A percentile compares a stretch with the other conserved stretches of the same genome.
Conservation (phyloP, 2,888 invertebrate species). For the Cistogaster globosa region DNA sequence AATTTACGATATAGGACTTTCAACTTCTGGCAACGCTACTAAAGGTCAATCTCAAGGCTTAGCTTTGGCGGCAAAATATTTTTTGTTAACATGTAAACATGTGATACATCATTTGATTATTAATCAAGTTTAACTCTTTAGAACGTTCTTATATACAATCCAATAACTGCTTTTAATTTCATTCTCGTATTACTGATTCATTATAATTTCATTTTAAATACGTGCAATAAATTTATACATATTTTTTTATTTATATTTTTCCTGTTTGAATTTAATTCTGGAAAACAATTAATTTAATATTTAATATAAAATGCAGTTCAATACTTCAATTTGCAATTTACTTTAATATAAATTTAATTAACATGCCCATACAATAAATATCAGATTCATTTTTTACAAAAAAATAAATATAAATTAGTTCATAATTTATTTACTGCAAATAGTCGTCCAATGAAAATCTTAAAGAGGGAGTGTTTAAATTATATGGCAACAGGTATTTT, state of each 20-base stretch:
- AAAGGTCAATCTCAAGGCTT: too few species aligned
- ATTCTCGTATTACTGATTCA: neutral
- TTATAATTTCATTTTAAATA: conserved; percentile 30
- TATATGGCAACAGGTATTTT: conserved; percentile 18
- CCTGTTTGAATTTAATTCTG: conserved; percentile 5
- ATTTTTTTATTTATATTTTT: conserved; percentile 26
- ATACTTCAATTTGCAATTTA: neutral
- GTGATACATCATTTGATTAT: too few species aligned
- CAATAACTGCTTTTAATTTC: conserved; percentile 3
- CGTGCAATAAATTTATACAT: conserved; percentile 14
- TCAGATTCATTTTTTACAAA: conserved; percentile 7
- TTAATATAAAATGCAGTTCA: neutral
- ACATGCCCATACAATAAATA: conserved; percentile 4
- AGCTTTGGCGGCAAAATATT: neutral
- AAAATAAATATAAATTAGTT: conserved; percentile 26
- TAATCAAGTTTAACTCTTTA: too few species aligned
- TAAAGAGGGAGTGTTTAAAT: conserved; percentile 18
- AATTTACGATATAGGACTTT: too few species aligned
- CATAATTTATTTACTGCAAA: conserved; percentile 27
- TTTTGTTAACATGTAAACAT: neutral
- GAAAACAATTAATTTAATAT: conserved; percentile 23
- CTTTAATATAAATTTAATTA: conserved; percentile 36
- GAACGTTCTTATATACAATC: neutral
- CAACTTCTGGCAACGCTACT: neutral
- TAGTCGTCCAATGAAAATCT: conserved; percentile 15